phyloP scores from a whole-genome alignment of 2,113 vertebrate genomes.

The Zingel zingel region DNA sequence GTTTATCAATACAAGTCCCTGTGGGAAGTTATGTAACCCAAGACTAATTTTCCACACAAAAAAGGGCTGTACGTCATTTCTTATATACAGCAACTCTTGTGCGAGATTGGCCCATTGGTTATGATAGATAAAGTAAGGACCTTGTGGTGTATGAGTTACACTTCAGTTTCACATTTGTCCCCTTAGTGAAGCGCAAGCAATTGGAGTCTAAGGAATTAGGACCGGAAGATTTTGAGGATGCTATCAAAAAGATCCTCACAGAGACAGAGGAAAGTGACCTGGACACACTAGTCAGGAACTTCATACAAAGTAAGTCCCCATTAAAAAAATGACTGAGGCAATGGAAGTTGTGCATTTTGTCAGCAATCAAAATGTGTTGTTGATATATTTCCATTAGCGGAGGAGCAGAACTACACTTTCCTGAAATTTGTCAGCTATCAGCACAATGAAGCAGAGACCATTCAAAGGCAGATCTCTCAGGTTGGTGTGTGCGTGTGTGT shows the following conservation, averaged over 20 bases:
- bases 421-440: constrained; percentile 48
- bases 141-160: background rate
- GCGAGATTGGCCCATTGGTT: background rate
- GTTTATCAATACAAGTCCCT: background rate
- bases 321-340: background rate
- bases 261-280: constrained; percentile 22
- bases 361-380: background rate
- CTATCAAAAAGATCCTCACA: constrained; percentile 13
- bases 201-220: background rate
- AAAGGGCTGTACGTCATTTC: background rate
- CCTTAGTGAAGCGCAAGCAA: background rate
- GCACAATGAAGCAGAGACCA: constrained; percentile 10
- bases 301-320: constrained; percentile 23
- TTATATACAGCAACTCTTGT: background rate
- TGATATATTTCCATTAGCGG: constrained; percentile 22
- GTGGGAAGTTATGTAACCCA: background rate
- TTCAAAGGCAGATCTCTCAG: constrained; percentile 22
- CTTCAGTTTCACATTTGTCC: constrained; percentile 4
- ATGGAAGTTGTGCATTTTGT: background rate
- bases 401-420: constrained; percentile 43
- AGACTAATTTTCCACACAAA: background rate
- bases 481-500: constrained; percentile 15
- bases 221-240: constrained; percentile 1
- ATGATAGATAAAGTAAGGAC: background rate
- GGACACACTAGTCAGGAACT: constrained; percentile 26